Evolutionary conservation across 2,797 vertebrate species (phyloP).

Genomic region (Galaxias olidus): DNA sequence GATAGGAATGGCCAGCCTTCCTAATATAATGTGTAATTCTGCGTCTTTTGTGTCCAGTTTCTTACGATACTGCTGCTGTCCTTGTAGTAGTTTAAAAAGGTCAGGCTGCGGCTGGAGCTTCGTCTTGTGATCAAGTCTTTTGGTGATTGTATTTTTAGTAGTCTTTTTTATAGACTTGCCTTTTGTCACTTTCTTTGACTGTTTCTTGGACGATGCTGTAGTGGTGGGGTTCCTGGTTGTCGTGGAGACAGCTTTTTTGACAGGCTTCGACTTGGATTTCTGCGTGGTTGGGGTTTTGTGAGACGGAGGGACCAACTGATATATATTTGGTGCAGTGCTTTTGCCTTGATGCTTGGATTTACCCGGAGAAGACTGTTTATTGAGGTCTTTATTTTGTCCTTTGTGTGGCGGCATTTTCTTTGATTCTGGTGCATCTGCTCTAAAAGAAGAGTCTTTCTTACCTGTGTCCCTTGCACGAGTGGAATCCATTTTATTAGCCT

Average conservation of each 20-base stretch:
- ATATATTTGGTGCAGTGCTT: slow-evolving; percentile 13
- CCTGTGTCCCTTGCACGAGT: slow-evolving; percentile 19
- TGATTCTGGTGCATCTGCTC: slow-evolving; percentile 39
- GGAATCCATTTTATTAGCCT: slow-evolving; percentile 36
- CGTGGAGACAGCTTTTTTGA: not conserved
- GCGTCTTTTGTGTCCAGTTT: slow-evolving; percentile 43
- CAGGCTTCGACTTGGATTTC: not conserved
- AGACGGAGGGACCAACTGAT: slow-evolving; percentile 34
- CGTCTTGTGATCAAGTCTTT: slow-evolving; percentile 39
- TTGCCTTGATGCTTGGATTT: slow-evolving; percentile 27
- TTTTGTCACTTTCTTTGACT: slow-evolving; percentile 25
- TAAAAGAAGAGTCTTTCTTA: slow-evolving; percentile 24
- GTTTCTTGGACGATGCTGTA: slow-evolving; percentile 27
- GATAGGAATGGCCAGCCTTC: slow-evolving; percentile 77
- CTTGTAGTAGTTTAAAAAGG: slow-evolving; percentile 60
- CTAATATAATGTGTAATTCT: slow-evolving; percentile 73
- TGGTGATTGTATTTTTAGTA: slow-evolving; percentile 30
- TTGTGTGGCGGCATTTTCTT: slow-evolving; percentile 21
- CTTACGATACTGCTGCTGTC: slow-evolving; percentile 41
- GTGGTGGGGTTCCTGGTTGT: slow-evolving; percentile 16
- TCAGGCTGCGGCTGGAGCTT: slow-evolving; percentile 47
- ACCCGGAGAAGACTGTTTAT: slow-evolving; percentile 24
- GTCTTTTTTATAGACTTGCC: slow-evolving; percentile 26
- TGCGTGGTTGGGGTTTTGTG: slow-evolving; percentile 4
- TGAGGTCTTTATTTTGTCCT: slow-evolving; percentile 16